These are phyloP conservation scores for Sinosuthora webbiana DNA, from an alignment of 2,113 vertebrate species.

Conservation along the genomic window DNA sequence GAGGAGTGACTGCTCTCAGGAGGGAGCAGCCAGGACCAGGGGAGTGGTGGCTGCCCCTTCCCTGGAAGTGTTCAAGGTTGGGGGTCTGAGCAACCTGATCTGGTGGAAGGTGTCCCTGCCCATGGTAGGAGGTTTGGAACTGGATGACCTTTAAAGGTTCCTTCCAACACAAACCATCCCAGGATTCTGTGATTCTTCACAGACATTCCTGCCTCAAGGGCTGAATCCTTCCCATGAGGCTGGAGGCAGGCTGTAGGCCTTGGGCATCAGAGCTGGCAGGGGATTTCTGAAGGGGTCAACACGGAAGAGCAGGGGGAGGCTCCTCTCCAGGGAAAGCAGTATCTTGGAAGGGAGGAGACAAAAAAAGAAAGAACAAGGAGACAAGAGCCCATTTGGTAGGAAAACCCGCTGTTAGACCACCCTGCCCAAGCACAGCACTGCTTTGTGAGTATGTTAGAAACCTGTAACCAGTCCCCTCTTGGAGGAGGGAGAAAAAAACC, in stretches of 20 bases:
- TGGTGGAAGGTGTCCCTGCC: background rate
- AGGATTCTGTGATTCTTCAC: background rate
- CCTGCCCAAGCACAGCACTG: background rate
- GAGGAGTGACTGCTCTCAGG: background rate
- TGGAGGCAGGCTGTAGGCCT: background rate
- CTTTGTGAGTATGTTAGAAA: background rate
- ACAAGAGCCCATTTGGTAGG: accelerated
- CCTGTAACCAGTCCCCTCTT: background rate
- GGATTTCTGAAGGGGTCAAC: background rate
- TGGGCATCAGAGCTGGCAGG: background rate
- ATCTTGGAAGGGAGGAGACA: background rate
- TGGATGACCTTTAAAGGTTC: background rate
- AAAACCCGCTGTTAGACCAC: background rate
- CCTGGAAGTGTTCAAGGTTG: background rate
- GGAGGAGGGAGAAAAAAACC: background rate
- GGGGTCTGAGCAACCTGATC: background rate
- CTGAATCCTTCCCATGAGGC: background rate
- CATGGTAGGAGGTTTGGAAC: background rate
- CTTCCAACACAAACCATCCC: background rate
- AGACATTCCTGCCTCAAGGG: background rate
- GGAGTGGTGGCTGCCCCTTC: background rate
- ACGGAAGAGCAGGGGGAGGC: background rate
- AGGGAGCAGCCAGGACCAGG: background rate
- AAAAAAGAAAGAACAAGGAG: background rate
- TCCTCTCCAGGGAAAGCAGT: background rate